Evolutionary conservation across 2,113 vertebrate genomes (phyloP).

Genomic region (Chrysemys picta): DNA sequence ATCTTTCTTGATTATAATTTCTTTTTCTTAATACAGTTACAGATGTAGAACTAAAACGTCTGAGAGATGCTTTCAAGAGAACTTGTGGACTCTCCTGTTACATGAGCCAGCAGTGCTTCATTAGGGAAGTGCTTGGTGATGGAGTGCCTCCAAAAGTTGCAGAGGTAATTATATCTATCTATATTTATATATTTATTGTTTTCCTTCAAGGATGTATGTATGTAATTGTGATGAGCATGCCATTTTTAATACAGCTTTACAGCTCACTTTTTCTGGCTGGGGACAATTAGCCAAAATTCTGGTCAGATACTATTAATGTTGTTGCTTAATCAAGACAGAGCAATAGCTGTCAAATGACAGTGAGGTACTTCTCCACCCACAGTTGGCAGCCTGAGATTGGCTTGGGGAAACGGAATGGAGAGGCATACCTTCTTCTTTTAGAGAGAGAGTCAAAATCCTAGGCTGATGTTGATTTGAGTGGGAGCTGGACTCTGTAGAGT

Average conservation of each 20-base stretch:
- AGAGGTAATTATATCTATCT: slow-evolving; percentile 84
- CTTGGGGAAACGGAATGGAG: neutral
- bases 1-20: slow-evolving; percentile 1
- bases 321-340: neutral
- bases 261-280: neutral
- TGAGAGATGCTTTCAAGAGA: slow-evolving; percentile 99
- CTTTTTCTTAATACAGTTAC: slow-evolving; percentile 84
- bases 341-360: neutral
- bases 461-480: neutral
- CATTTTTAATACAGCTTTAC: accelerated
- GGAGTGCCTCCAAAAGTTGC: slow-evolving; percentile 97
- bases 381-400: neutral
- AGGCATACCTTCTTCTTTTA: neutral
- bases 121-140: slow-evolving; percentile 96
- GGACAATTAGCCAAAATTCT: neutral
- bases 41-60: slow-evolving; percentile 94
- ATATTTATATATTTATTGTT: neutral
- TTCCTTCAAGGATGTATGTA: neutral
- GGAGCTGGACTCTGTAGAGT: accelerated
- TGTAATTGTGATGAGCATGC: neutral
- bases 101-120: slow-evolving; percentile 98
- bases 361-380: neutral
- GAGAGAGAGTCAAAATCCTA: neutral
- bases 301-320: neutral
- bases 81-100: slow-evolving; percentile 96